Evolutionary conservation across 2,888 invertebrate genomes (phyloP), one percentile per base, ranked within the genome.

Genomic region (Plebejus melissa): DNA sequence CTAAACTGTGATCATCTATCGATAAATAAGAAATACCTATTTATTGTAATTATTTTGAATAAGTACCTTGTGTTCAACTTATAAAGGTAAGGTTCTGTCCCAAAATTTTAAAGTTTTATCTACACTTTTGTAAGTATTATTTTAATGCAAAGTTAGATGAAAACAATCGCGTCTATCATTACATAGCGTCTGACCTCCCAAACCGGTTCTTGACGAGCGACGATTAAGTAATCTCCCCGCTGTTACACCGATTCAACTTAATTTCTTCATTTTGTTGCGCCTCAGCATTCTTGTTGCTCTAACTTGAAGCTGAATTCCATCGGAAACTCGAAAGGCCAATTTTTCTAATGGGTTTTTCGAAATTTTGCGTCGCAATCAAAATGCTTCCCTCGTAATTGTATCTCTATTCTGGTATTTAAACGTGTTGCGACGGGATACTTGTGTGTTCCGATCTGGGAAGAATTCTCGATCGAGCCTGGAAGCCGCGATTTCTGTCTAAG

Each of bases 181-280:
- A 86, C 84, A 85, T 86, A 85, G 79, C 77, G 79, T 80, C 83
- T 84, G 81, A 84, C 82, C 82, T 83, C 84, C 82, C 82, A 83
- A 84, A 89, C 89, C 86, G 87, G 88, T 88, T 85, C 80, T 82
- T 80, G 82, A 82, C 83, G 82, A 84, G 83, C 80, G 81, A 83
- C 82, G 89, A 90, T 90, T 90, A 90, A 90, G 89, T 86, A 88
- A 90, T 90, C 90, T 86, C 83, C 83, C 86, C 85, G 84, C 88
- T 86, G 88, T 90, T 89, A 87, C 87, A 90, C 87, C 87, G 87
- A 90, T 90, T 90, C 83, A 84, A 86, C 86, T 90, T 90, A 90
- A 90, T 90, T 90, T 90, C 90, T 90, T 90, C 90, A 90, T 90
- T 90, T 88, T 89, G 87, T 88, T 86, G 83, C 84, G 82, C 81